A percentile compares a stretch with the other conserved stretches of the same genome.
phyloP scores from a whole-genome alignment of 1,140 invertebrate genomes.

The Grapholita molesta region DNA sequence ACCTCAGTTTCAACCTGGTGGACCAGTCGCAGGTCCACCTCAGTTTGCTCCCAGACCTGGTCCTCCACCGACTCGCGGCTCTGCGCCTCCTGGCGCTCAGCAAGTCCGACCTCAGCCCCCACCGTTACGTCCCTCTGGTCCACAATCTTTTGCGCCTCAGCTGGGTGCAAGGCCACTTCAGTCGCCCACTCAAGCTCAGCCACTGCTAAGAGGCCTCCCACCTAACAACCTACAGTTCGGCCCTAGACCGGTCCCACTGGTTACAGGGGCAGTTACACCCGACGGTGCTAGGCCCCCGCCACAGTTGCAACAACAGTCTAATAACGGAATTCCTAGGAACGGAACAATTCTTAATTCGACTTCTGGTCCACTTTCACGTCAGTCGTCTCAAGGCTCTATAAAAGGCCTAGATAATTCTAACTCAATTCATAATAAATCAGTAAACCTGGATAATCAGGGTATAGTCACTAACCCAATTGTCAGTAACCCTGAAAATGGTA shows the following conservation, averaged over 20 bases:
- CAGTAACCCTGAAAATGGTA: constrained; percentile 49
- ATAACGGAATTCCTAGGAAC: constrained; percentile 49
- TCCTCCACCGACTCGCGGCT: constrained; percentile 40
- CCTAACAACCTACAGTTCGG: constrained; percentile 70
- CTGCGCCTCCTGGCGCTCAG: constrained; percentile 42
- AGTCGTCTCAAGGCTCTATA: constrained; percentile 66
- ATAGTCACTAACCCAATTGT: constrained; percentile 46
- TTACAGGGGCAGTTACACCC: constrained; percentile 47
- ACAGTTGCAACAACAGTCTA: constrained; percentile 35
- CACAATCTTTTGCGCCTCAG: constrained; percentile 55
- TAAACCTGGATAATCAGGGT: constrained; percentile 71
- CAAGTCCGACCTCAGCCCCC: constrained; percentile 38
- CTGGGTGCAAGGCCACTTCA: constrained; percentile 51
- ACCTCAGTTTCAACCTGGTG: constrained; percentile 70
- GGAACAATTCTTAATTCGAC: constrained; percentile 25
- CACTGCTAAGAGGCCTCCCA: constrained; percentile 50
- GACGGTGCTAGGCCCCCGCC: constrained; percentile 46
- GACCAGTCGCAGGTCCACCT: constrained; percentile 55
- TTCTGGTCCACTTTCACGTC: constrained; percentile 53
- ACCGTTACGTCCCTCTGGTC: constrained; percentile 41
- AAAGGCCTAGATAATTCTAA: constrained; percentile 48
- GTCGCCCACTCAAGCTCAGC: constrained; percentile 44
- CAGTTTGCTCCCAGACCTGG: constrained; percentile 50
- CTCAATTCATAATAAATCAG: constrained; percentile 53
- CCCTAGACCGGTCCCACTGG: constrained; percentile 57